Base-by-base conservation (phyloP, 2,888 invertebrate genomes). In the Athalia circularis region DNA sequence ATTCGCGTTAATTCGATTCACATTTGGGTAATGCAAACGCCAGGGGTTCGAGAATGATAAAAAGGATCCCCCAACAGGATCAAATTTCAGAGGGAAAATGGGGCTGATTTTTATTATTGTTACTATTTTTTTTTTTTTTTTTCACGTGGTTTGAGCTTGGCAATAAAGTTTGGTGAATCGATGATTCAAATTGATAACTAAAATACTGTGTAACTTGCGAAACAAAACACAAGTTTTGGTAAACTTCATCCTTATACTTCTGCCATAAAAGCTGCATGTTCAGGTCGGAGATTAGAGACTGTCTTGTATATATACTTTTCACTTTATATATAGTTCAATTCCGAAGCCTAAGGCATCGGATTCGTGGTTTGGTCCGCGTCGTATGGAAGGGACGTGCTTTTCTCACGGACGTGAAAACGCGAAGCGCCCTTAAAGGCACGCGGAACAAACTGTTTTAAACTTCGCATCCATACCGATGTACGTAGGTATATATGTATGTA, bases 401-500 rank as follows among this genome's bases (percentile, higher is more conserved):
- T 59, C 59, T 50, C 45, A 13, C 47, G 57, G 13, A 59, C 29
- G 72, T 59, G 57, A 72, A 59, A 72, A 72, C 52, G 72, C 9
- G 0, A 54, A 57, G 72, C 57, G 15, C 54, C 68, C 68, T 68
- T 13, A 13, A 52, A 72, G 59, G 72, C 72, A 72, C 59, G 72
- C 15, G 72, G 59, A 72, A 47, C 72, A 72, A 59, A 72, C 72
- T 72, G 72, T 72, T 59, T 72, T 59, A 50, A 72, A 72, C 72
- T 72, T 59, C 59, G 72, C 72, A 43, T 72, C 54, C 2, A 29
- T 29, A 29, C 29, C 29, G 29, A 2, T 29, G 29, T 29, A 29
- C 29, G 2, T 29, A 29, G 29, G 29, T 29, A 29, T 29, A 29
- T 29, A 29, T 29, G 2, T 29, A 2, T 29, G 2, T 29, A 29